Evolutionary conservation across 2,888 invertebrate species (phyloP).

Genomic region (Xestia c-nigrum): DNA sequence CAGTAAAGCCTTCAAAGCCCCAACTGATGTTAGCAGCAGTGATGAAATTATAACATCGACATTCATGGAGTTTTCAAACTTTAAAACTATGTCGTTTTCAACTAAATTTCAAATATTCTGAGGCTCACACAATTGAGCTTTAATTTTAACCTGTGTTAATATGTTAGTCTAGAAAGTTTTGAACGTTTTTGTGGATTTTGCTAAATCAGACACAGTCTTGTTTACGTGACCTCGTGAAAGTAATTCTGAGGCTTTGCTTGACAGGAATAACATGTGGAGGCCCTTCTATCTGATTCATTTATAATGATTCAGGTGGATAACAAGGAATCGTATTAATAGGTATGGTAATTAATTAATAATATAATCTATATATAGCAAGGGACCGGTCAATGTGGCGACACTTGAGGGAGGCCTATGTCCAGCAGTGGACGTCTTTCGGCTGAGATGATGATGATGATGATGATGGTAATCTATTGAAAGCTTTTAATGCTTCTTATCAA

Average conservation of each 20-base stretch:
- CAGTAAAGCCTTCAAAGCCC: constrained; percentile 72
- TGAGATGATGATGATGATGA: no score
- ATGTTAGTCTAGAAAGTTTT: constrained; percentile 58
- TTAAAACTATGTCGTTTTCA: constrained; percentile 69
- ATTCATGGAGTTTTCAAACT: constrained; percentile 65
- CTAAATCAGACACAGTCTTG: constrained; percentile 10
- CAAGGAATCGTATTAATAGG: background rate
- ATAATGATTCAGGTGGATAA: background rate
- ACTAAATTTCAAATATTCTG: constrained; percentile 52
- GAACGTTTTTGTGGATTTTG: constrained; percentile 21
- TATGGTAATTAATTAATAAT: no score
- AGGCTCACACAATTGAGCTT: constrained; percentile 38
- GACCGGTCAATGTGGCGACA: no score
- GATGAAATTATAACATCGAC: constrained; percentile 74
- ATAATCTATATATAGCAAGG: no score
- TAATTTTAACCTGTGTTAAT: constrained; percentile 55
- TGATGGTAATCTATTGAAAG: background rate
- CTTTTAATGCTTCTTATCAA: background rate
- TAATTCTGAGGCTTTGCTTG: background rate
- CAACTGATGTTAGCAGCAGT: constrained; percentile 64
- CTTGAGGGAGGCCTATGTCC: no score
- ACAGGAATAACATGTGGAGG: background rate
- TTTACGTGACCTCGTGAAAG: background rate
- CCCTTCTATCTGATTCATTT: background rate
- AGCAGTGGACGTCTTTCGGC: no score